phyloP scores from a whole-genome alignment of 2,113 vertebrate species.

The Theropithecus gelada region DNA sequence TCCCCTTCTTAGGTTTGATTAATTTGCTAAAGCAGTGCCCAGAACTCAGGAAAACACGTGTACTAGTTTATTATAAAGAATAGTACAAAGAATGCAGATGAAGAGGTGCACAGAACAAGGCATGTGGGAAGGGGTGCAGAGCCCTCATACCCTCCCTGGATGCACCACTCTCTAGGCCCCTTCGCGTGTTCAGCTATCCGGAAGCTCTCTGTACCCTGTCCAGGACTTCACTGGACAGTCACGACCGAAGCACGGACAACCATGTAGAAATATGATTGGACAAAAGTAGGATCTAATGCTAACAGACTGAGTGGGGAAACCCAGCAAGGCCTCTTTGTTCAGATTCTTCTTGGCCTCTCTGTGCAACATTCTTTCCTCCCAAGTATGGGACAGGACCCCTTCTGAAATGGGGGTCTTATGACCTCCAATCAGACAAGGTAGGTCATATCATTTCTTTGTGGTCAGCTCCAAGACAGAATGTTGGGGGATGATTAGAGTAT shows the following conservation, averaged over 20 bases:
- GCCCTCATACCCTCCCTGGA: neutral
- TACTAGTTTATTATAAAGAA: neutral
- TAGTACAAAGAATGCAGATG: neutral
- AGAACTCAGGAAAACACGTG: neutral
- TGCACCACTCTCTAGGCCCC: neutral
- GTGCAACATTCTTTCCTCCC: neutral
- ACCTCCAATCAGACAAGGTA: neutral
- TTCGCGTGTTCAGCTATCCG: neutral
- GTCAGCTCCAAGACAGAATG: neutral
- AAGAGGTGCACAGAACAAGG: neutral
- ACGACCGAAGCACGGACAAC: neutral
- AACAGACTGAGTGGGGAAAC: neutral
- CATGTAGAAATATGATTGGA: neutral
- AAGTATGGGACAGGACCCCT: neutral
- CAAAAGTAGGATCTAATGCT: neutral
- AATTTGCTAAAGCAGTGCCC: neutral
- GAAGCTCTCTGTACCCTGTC: neutral
- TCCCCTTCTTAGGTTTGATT: neutral
- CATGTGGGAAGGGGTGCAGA: neutral
- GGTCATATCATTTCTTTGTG: neutral
- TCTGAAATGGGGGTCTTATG: neutral
- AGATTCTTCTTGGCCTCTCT: neutral
- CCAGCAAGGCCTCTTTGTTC: neutral
- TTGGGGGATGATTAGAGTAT: neutral
- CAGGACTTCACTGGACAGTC: too few species aligned